phyloP scores from a whole-genome alignment of 1,140 invertebrate genomes.

The Scaptomyza graminum region DNA sequence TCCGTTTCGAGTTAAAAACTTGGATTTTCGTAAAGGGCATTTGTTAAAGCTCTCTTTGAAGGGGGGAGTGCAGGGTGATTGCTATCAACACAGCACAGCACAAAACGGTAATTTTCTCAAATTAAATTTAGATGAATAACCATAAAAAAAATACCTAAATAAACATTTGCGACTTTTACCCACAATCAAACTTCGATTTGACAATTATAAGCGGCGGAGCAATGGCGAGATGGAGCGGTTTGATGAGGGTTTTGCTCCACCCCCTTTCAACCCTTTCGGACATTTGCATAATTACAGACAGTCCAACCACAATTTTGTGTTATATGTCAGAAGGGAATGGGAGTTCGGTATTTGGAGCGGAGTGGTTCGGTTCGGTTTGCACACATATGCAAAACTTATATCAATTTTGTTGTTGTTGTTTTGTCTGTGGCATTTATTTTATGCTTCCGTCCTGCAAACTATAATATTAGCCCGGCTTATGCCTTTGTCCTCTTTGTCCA shows the following conservation, averaged over 20 bases:
- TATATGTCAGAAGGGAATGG: neutral
- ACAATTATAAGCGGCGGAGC: conserved; percentile 51
- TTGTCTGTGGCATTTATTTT: conserved; percentile 43
- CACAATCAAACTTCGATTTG: conserved; percentile 60
- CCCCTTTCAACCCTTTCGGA: neutral
- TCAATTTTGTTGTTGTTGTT: conserved; percentile 44
- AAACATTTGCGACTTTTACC: conserved; percentile 36
- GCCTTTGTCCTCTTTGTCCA: conserved; percentile 41
- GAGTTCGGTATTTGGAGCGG: neutral
- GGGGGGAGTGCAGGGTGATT: too few relatives aligned
- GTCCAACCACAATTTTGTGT: conserved; percentile 13
- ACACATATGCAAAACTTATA: conserved; percentile 57
- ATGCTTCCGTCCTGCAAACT: conserved; percentile 22
- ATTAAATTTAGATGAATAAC: conserved; percentile 59
- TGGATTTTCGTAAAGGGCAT: conserved; percentile 26
- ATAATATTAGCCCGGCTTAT: conserved; percentile 56
- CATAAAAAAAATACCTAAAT: conserved; percentile 52
- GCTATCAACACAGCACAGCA: neutral
- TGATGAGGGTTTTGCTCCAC: conserved; percentile 47
- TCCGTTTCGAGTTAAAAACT: conserved; percentile 71
- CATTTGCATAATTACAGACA: conserved; percentile 72
- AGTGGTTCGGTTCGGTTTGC: conserved; percentile 1
- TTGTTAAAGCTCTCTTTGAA: neutral
- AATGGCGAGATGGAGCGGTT: neutral
- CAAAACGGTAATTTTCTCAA: conserved; percentile 45